phyloP scores from a whole-genome alignment of 2,113 vertebrate genomes.

The Hypocryptadius cinnamomeus region DNA sequence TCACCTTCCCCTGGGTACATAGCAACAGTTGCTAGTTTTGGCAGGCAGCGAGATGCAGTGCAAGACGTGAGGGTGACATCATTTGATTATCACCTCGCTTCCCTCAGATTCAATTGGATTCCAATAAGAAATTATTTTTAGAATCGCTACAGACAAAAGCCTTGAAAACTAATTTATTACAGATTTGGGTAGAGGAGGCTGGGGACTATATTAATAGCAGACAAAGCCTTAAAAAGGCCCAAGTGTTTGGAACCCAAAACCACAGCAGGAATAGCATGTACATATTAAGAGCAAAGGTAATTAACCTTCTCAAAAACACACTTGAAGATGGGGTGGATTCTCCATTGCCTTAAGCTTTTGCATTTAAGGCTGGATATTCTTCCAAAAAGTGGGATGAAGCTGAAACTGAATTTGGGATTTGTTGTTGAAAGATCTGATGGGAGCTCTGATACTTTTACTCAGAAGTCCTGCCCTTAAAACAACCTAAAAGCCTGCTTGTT shows the following conservation, averaged over 20 bases:
- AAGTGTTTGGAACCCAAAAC: neutral
- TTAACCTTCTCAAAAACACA: neutral
- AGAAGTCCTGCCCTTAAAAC: neutral
- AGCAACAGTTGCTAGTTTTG: conserved; percentile 57
- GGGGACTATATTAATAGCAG: neutral
- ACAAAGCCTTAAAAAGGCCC: neutral
- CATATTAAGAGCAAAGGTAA: neutral
- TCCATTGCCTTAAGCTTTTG: neutral
- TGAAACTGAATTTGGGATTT: neutral
- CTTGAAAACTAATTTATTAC: neutral
- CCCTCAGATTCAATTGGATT: neutral
- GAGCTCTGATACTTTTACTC: neutral
- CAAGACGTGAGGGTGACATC: conserved; percentile 39
- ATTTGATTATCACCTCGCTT: conserved; percentile 49
- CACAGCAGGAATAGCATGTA: neutral
- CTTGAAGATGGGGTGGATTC: neutral
- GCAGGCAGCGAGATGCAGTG: neutral
- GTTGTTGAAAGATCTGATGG: neutral
- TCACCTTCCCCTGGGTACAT: conserved; percentile 42
- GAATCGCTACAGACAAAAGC: conserved; percentile 16
- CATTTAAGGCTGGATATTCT: neutral
- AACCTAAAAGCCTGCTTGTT: neutral
- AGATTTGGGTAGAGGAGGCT: neutral
- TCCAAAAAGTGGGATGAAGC: neutral
- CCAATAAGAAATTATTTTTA: conserved; percentile 50